phyloP scores from a whole-genome alignment of 2,797 vertebrate genomes.

The Argentina silus region DNA sequence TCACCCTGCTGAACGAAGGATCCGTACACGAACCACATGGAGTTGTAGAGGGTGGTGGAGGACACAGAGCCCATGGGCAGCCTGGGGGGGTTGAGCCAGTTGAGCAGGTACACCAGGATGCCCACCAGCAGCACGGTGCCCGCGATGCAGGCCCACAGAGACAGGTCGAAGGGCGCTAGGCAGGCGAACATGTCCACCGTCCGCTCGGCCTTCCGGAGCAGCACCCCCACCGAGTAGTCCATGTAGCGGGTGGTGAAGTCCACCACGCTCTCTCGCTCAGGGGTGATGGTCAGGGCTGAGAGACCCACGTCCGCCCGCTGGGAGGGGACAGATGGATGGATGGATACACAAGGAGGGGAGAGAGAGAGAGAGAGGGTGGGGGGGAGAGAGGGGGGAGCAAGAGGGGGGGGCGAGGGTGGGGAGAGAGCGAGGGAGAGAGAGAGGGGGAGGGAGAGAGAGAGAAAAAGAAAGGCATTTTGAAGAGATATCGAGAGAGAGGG shows the following conservation, averaged over 20 bases:
- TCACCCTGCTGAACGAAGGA: constrained; percentile 99
- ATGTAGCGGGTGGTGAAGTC: constrained; percentile 98
- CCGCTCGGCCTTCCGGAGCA: constrained; percentile 94
- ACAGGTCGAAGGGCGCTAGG: constrained; percentile 95
- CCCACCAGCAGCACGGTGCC: constrained; percentile 94
- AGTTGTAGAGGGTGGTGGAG: constrained; percentile 96
- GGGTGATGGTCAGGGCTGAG: constrained; percentile 97
- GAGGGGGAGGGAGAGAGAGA: too few relatives aligned
- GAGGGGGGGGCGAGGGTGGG: too few relatives aligned
- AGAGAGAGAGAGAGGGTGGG: constrained; percentile 16
- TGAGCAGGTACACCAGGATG: constrained; percentile 94
- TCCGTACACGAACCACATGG: constrained; percentile 99
- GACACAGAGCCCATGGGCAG: constrained; percentile 97
- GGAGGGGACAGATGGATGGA: constrained; percentile 21
- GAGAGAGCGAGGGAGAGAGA: too few relatives aligned
- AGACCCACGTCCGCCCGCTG: constrained; percentile 97
- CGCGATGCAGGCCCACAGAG: constrained; percentile 97
- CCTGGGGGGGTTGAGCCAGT: constrained; percentile 97
- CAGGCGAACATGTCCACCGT: constrained; percentile 99
- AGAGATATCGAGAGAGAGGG: not conserved
- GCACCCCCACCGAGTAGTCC: constrained; percentile 97
- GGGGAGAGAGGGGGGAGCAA: not conserved
- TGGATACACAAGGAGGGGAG: not conserved
- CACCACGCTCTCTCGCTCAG: constrained; percentile 95
- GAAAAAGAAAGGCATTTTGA: too few relatives aligned